These are phyloP conservation scores for Pterocles orientalis DNA, from an alignment of 2,113 vertebrate species.

Conservation along the genomic window DNA sequence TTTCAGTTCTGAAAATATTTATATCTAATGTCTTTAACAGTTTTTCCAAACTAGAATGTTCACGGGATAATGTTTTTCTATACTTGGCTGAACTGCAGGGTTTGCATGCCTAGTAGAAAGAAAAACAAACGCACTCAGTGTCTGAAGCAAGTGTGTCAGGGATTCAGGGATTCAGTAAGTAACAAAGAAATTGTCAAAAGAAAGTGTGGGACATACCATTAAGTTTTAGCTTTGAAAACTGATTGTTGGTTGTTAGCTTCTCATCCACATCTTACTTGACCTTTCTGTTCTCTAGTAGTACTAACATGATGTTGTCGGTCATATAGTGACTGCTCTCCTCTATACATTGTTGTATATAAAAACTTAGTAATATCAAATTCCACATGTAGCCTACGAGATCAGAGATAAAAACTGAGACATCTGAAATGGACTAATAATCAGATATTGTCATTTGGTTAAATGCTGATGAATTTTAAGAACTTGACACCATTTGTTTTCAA, in stretches of 20 bases:
- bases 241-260: neutral
- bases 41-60: neutral
- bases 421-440: neutral
- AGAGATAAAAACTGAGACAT: neutral
- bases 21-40: neutral
- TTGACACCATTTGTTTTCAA: neutral
- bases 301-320: rapidly evolving
- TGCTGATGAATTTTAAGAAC: neutral
- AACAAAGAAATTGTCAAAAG: neutral
- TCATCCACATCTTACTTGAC: neutral
- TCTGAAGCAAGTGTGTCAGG: neutral
- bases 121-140: neutral
- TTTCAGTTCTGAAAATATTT: neutral
- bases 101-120: neutral
- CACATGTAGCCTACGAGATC: neutral
- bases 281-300: neutral
- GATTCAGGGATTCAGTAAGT: neutral
- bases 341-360: neutral
- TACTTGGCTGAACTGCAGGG: neutral
- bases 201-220: neutral
- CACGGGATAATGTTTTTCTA: neutral
- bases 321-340: neutral
- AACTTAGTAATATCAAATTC: neutral
- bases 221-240: neutral
- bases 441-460: neutral